These are phyloP conservation scores for Maniola hyperantus DNA, from an alignment of 2,888 invertebrate species.

Conservation along the genomic window DNA sequence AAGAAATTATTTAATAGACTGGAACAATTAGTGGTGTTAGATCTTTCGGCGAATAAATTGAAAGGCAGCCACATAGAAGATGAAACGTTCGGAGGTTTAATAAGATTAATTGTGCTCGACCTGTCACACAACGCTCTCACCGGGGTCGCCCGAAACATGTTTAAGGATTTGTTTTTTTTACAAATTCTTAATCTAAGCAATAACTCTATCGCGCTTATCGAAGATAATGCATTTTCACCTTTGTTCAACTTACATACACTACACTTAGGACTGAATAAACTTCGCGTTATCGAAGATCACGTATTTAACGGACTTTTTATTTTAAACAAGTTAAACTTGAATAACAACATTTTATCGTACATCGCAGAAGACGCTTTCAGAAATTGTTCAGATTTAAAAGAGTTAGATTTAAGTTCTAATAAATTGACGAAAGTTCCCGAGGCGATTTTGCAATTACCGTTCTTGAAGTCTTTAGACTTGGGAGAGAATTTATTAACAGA, in stretches of 20 bases:
- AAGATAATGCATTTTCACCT: slow-evolving; percentile 93
- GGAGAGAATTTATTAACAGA: slow-evolving; percentile 94
- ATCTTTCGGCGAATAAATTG: slow-evolving; percentile 93
- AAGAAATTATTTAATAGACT: slow-evolving; percentile 92
- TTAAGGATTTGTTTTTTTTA: slow-evolving; percentile 93
- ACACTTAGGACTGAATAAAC: slow-evolving; percentile 92
- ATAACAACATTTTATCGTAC: slow-evolving; percentile 90
- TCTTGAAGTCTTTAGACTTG: slow-evolving; percentile 93
- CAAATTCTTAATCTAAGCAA: slow-evolving; percentile 93
- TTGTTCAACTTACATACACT: slow-evolving; percentile 94
- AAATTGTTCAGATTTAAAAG: slow-evolving; percentile 94
- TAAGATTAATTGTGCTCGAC: slow-evolving; percentile 93
- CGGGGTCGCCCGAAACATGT: slow-evolving; percentile 90
- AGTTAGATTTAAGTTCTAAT: slow-evolving; percentile 94
- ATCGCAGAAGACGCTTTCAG: slow-evolving; percentile 91
- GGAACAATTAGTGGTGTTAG: slow-evolving; percentile 92
- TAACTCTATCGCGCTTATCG: slow-evolving; percentile 92
- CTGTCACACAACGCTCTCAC: slow-evolving; percentile 92
- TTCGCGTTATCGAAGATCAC: slow-evolving; percentile 90
- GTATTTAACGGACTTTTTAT: slow-evolving; percentile 93
- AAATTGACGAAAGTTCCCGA: slow-evolving; percentile 91
- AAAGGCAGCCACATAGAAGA: slow-evolving; percentile 93
- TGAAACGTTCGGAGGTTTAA: slow-evolving; percentile 92
- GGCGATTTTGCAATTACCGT: slow-evolving; percentile 90
- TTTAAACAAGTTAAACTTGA: slow-evolving; percentile 91